A percentile compares a stretch with the other conserved stretches of the same genome.
Evolutionary conservation across 2,888 invertebrate genomes (phyloP).

Genomic region (Euzetes globulus): DNA sequence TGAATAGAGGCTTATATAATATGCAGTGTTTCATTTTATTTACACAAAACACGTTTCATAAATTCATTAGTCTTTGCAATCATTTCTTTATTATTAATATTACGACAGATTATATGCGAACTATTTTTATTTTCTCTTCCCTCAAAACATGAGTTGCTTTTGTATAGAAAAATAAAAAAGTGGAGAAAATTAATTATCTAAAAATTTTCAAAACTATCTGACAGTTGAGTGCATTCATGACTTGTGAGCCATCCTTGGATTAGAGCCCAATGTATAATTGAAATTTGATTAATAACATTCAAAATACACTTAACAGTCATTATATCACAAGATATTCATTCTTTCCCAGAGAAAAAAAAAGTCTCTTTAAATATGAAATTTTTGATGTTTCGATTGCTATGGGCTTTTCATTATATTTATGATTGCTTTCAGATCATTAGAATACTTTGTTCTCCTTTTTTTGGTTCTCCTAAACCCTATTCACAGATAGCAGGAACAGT

Average conservation of each 20-base stretch:
- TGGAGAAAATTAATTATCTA: not conserved
- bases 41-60: not conserved
- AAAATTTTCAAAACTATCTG: no score
- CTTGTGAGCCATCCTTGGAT: no score
- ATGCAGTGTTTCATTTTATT: not conserved
- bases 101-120: not conserved
- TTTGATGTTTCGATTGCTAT: no score
- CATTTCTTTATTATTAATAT: constrained; percentile 2
- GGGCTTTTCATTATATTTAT: no score
- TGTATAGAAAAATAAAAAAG: not conserved
- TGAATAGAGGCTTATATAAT: not conserved
- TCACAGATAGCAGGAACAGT: not conserved
- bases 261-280: constrained; percentile 1
- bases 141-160: not conserved
- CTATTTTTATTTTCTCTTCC: not conserved
- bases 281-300: not conserved
- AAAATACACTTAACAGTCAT: not conserved
- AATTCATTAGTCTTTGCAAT: constrained; percentile 3
- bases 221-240: not conserved
- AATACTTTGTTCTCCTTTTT: no score
- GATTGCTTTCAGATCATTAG: no score
- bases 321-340: not conserved
- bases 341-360: no score
- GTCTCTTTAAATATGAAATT: no score
- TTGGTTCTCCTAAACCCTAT: not conserved